Base-by-base conservation (phyloP, 2,113 vertebrate genomes). In the Alosa alosa region DNA sequence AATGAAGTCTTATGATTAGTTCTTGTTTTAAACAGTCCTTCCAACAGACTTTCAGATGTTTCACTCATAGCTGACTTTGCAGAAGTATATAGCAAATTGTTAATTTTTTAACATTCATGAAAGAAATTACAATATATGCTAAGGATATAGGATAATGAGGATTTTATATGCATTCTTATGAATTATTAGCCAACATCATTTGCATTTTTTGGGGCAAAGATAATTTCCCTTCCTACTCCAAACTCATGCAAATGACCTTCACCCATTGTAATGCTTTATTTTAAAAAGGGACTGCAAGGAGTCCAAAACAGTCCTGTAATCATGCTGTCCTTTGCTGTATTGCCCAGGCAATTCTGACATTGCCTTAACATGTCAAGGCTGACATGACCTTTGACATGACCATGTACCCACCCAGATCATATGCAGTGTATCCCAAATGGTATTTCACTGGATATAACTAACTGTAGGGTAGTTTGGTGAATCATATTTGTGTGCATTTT, bases 1-100 rank as follows among this genome's bases (percentile, higher is more conserved):
- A 85, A 85, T 44, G 20, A 60, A 88, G 45, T 25, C 41, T 83
- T 83, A 11, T 78, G 75, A 84, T 2, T 17, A 39, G 55, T 64
- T 81, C 2, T 22, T 1, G 8, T 39, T 72, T 39, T 9, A 36
- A 55, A 45, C 36, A 78, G 31, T 78, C 36, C 31, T 78, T 78
- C 31, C 31, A 78, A 78, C 25, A 78, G 72, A 78, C 25, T 39
- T 78, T 39, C 25, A 31, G 64, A 68, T 68, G 25, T 25, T 68
- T 31, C 72, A 78, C 72, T 78, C 36, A 3, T 6, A 36, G 72
- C 15, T 78, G 72, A 78, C 72, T 78, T 68, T 68, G 64, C 64
- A 68, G n/a, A 68, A 68, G 64, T 68, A 31, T 68, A 31, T 9
- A 31, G 64, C 64, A 31, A n/a, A 22, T 55, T 55, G 6, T 64